Conservation (phyloP, 2,888 invertebrate species). For the Drepanosiphum platanoidis region DNA sequence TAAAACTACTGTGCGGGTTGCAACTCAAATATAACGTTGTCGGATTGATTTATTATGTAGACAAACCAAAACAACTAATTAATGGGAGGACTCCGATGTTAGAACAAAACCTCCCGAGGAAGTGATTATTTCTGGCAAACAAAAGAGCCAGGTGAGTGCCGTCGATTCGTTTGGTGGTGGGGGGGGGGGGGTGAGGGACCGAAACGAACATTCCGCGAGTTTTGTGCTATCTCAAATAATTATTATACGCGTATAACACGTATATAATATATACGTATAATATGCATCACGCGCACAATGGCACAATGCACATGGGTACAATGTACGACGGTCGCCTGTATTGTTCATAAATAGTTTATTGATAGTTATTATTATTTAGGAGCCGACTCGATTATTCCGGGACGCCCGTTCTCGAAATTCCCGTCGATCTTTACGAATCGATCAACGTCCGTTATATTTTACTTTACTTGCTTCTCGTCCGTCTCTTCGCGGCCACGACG, state of each 20-base stretch:
- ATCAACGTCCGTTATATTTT: too few relatives aligned
- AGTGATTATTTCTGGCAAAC: constrained; percentile 51
- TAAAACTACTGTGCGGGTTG: not conserved
- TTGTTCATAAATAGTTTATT: not conserved
- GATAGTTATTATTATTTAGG: not conserved
- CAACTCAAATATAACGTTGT: constrained; percentile 3
- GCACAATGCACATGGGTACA: not conserved
- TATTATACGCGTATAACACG: too few relatives aligned
- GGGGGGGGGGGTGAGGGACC: not conserved
- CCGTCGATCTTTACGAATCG: not conserved
- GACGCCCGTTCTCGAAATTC: not conserved
- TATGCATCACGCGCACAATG: not conserved
- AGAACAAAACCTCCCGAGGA: constrained; percentile 43
- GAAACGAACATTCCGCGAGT: constrained; percentile 19
- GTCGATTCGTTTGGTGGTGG: not conserved
- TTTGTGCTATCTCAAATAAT: constrained; percentile 34
- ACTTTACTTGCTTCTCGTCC: too few relatives aligned
- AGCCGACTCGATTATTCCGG: not conserved
- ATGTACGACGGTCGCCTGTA: not conserved
- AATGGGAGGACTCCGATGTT: constrained; percentile 31
- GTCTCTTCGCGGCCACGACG: too few relatives aligned
- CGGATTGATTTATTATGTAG: constrained; percentile 46
- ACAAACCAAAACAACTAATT: constrained; percentile 39
- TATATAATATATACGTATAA: constrained; percentile 5
- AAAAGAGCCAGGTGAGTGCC: constrained; percentile 32